Base-by-base conservation (phyloP, 2,888 invertebrate genomes). In the Eristalinus aeneus region DNA sequence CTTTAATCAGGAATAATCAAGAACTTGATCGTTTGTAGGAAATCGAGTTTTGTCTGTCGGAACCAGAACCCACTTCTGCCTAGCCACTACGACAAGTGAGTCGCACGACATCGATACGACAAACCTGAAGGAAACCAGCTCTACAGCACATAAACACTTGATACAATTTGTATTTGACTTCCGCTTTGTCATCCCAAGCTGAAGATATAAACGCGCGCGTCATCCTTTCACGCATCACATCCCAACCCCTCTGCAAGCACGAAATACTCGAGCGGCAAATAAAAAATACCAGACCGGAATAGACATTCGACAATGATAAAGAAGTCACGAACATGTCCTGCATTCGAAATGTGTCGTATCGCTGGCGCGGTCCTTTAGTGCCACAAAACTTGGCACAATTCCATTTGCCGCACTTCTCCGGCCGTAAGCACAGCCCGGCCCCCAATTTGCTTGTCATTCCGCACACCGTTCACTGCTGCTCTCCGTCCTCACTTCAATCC, bases 241-340 rank as follows among this genome's bases (percentile, higher is more conserved):
- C n/a, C 22, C 11, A 27, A 27, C 27, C 27, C 27, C 27, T 3
- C 27, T 20, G 31, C 46, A 11, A 20, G 10, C 3, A 36, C 54
- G 4, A 58, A 58, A 34, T 46, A 39, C 39, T 39, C 39, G 39
- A n/a, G 39, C n/a, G 31, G 53, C 32, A 12, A 31, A 36, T 23
- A 58, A 64, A 39, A 69, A 63, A 74, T 39, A 74, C 22, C 23
- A 56, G 23, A 27, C 22, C 23, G 23, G 23, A 11, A 54, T 20
- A 63, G 20, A 71, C 56, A 16, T 56, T 77, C 16, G 36, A 53
- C 72, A 65, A 65, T 71, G 53, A 72, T 65, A 58, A 72, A 72
- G 46, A 65, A 78, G 72, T 78, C 65, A 72, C 72, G 65, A 71
- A 78, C 78, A 65, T 78, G 78, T 46, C 78, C 65, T 72, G 65